Base-by-base conservation (phyloP, 2,888 invertebrate genomes). In the Agrochola macilenta region DNA sequence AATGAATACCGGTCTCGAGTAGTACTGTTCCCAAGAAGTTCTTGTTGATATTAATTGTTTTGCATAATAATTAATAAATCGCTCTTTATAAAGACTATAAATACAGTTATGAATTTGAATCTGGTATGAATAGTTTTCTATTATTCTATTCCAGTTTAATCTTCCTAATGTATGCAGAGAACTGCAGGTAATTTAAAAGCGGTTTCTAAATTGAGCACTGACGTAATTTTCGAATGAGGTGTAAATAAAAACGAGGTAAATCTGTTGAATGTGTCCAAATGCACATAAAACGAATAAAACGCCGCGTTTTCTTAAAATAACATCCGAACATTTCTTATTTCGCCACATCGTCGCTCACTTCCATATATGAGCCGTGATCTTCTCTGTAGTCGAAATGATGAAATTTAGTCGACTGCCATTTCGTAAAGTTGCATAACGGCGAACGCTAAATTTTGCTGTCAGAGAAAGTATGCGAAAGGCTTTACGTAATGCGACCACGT, bases 381-480 rank as follows among this genome's bases (percentile, higher is more conserved):
- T 95, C 95, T 94, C 94, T 93, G 91, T 89, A 91, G 92, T 91
- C 92, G 92, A 94, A 95, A 95, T 96, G 95, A 95, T 96, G 96
- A 96, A 96, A 96, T 96, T 96, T 95, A 94, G 95, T 94, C 93
- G 93, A 91, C 93, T 95, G 96, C 96, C 95, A 96, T 96, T 96
- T 96, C 93, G 94, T 93, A 92, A 89, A 87, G 91, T 95, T 93
- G 93, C 95, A 92, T 93, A 96, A 96, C 91, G 86, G 90, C 92
- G 94, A 94, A 95, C 95, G 96, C 96, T 95, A 96, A 96, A 96
- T 96, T 96, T 96, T 96, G 96, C 95, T 95, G 96, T 94, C 96
- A 95, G 96, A 96, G 96, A 96, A 96, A 96, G 96, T 96, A 94
- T 94, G 94, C 96, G 96, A 96, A 96, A 96, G 96, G 95, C 92